Percentiles rank a stretch among this genome's conserved stretches.
Evolutionary conservation across 2,888 invertebrate genomes (phyloP).

Genomic region (Apamea sordens): DNA sequence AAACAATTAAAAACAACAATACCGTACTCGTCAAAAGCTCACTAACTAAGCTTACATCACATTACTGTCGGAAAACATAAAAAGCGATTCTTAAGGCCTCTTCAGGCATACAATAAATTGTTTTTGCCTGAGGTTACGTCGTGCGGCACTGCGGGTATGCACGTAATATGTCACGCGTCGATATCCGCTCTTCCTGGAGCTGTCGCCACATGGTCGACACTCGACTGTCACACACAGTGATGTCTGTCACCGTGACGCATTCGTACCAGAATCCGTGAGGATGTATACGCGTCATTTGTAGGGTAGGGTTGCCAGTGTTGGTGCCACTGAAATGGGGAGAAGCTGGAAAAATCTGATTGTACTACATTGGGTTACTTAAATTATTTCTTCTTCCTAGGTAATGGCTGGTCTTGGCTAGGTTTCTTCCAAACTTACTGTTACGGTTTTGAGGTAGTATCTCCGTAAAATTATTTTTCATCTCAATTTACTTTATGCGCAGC

Average conservation of each 20-base stretch:
- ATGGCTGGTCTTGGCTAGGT: no score
- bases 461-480: not conserved
- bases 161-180: constrained; percentile 55
- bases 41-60: constrained; percentile 16
- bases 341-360: not conserved
- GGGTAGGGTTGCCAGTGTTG: constrained; percentile 12
- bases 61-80: constrained; percentile 57
- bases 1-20: constrained; percentile 13
- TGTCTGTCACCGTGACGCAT: constrained; percentile 30
- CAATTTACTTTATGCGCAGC: not conserved
- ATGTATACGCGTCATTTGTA: not conserved
- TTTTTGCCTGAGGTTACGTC: constrained; percentile 26
- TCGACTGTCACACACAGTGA: constrained; percentile 2
- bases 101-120: constrained; percentile 30
- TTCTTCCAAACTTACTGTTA: not conserved
- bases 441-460: not conserved
- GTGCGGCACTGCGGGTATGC: not conserved
- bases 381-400: not conserved
- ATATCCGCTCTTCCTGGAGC: constrained; percentile 29
- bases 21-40: constrained; percentile 11
- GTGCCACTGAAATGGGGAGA: not conserved
- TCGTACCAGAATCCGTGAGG: constrained; percentile 30
- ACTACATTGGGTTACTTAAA: not conserved
- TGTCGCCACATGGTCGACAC: constrained; percentile 21
- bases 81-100: constrained; percentile 33